These are phyloP conservation scores for Drosophila nigrodunni DNA, from an alignment of 1,140 invertebrate genomes.

Conservation along the genomic window DNA sequence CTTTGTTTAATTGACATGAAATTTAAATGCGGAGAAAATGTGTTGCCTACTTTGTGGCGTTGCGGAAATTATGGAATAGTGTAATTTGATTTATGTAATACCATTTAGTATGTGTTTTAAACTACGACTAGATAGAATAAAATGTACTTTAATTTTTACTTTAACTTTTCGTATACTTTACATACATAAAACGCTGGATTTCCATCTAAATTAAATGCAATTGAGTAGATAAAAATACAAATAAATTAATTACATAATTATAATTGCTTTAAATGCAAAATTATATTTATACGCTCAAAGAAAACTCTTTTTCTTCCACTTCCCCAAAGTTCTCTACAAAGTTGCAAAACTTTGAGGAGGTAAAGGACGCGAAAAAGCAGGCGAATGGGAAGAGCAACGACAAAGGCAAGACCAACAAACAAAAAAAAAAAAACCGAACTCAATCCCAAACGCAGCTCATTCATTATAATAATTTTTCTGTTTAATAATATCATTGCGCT, in stretches of 20 bases:
- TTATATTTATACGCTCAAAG: neutral
- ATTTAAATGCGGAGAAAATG: neutral
- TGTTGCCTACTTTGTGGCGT: conserved; percentile 39
- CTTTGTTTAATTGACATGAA: conserved; percentile 19
- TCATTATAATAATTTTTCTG: conserved; percentile 78
- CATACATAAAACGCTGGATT: too few species aligned
- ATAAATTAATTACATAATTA: too few species aligned
- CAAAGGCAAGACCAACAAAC: conserved; percentile 13
- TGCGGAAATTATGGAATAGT: too few species aligned
- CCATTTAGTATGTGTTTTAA: too few species aligned
- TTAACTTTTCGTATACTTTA: neutral
- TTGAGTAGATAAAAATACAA: too few species aligned
- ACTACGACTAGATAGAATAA: too few species aligned
- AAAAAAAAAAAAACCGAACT: conserved; percentile 33
- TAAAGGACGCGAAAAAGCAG: neutral
- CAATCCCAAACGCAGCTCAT: conserved; percentile 67
- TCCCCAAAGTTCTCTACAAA: neutral
- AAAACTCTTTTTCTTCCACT: neutral
- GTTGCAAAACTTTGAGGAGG: neutral
- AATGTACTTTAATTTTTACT: too few species aligned
- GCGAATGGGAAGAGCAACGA: neutral
- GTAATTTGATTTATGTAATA: too few species aligned
- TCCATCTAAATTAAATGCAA: too few species aligned
- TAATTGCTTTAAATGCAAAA: neutral
- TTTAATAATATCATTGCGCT: conserved; percentile 77